A percentile compares a stretch with the other conserved stretches of the same genome.
Conservation (phyloP, 2,888 invertebrate species). For the Seira ritae region DNA sequence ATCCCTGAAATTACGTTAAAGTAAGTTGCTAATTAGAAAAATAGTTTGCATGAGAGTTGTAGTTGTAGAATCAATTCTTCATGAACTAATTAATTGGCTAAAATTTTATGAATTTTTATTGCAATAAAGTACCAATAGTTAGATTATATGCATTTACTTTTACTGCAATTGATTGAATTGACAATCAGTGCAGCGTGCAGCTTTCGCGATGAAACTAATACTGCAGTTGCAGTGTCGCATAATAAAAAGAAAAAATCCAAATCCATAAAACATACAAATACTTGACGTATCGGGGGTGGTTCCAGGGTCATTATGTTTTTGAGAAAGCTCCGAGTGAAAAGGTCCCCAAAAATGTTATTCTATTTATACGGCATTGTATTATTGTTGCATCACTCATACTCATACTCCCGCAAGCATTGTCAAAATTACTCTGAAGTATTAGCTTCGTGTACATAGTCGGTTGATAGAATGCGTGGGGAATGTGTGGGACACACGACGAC, state of each 20-base stretch:
- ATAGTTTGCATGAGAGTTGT: too few species aligned
- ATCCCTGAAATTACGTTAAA: too few species aligned
- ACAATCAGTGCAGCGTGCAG: too few species aligned
- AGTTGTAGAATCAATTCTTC: too few species aligned
- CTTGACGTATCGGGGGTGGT: conserved; percentile 55
- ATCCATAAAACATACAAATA: conserved; percentile 56
- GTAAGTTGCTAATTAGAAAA: too few species aligned
- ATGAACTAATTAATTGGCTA: too few species aligned
- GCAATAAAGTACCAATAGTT: too few species aligned
- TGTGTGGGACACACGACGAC: conserved; percentile 57
- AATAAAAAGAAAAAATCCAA: conserved; percentile 36
- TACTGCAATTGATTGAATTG: too few species aligned
- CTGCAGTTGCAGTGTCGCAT: too few species aligned
- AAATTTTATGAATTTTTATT: too few species aligned
- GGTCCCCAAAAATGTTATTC: not conserved
- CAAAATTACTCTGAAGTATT: not conserved
- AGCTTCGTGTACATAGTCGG: conserved; percentile 3
- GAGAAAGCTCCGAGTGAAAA: conserved; percentile 37
- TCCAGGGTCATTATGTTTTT: conserved; percentile 53
- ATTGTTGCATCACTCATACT: conserved; percentile 5
- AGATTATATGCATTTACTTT: too few species aligned
- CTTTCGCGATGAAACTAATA: too few species aligned
- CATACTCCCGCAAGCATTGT: conserved; percentile 19
- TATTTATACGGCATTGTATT: conserved; percentile 17
- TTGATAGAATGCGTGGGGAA: conserved; percentile 27